Evolutionary conservation across 2,888 invertebrate genomes (phyloP), one percentile per base, ranked within the genome.

Genomic region (Ophion ellenae): DNA sequence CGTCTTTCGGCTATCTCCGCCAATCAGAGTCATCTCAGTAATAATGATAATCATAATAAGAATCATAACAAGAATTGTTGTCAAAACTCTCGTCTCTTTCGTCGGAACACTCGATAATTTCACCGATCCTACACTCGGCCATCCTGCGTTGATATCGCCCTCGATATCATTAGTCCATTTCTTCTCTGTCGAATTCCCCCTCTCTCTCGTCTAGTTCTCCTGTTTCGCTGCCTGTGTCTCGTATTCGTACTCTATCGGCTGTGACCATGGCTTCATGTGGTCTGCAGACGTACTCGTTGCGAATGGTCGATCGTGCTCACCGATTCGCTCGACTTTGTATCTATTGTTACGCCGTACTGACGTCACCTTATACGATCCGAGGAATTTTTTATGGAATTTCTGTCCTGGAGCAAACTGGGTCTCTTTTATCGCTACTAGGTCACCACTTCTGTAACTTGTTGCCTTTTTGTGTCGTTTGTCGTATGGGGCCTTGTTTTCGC

Each of bases 321-420:
- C 32, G 32, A 32, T 32, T 32, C 32, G 32, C 32, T 32, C 32
- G 32, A 32, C 32, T 32, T 32, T 32, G 77, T 94, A 94, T 14
- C 91, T 79, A 67, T 94, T 90, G 64, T 91, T 90, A 7, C 88
- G 9, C 57, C 90, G 88, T 0, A 87, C 73, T 45, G 88, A 89
- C 45, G 82, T 81, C 24, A 92, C 83, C 36, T 86, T 82, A 79
- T 93, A 92, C n/a, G 93, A 92, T 1, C 93, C 94, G n/a, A 94
- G 80, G 80, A 88, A 93, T 82, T 92, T 93, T 2, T 87, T 71
- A 32, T 88, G 83, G 4, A 94, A 70, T 83, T 94, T 94, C 6
- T 92, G 71, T 0, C 92, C 92, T 14, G 89, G 86, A 4, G 91
- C 92, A 84, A 91, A 92, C 78, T 94, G 92, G 1, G 93, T 93